Base-by-base conservation (phyloP, 2,797 vertebrate genomes). In the Malurus leucopterus region DNA sequence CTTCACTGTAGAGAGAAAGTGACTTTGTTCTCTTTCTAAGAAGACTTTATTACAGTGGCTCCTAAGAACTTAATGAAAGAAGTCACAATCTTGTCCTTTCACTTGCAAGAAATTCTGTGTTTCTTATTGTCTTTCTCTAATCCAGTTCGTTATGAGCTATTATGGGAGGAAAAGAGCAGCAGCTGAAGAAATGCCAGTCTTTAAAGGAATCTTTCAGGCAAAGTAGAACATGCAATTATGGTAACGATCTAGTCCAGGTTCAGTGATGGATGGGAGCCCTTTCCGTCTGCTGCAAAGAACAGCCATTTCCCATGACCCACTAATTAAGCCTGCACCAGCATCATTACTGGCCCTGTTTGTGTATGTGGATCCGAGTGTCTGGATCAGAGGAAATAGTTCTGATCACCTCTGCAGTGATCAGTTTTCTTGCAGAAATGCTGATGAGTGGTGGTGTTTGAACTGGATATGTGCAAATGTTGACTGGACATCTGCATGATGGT, bases 21-120 rank as follows among this genome's bases (percentile, higher is more conserved):
- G 0, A 72, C 57, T 92, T 87, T 68, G 14, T 90, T 90, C 57
- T 27, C 44, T 91, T 91, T 74, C 38, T 57, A 65, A 64, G 63
- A 70, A 67, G 55, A 29, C 59, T 92, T 86, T 49, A 63, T 41
- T 73, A 20, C 43, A 76, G 68, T 61, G 74, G 26, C 43, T 94
- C 4, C 1, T 53, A 83, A 90, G 65, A 49, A 68, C 69, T 79
- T 87, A n/a, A 62, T 82, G 75, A 89, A 92, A 86, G 64, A 82
- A 92, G 57, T 29, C 36, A 41, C 89, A 63, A 32, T 86, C 53
- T 82, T 84, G 59, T 74, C 84, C 71, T 90, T 90, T 95, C 62
- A 71, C 8, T 34, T 6, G 0, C 6, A 15, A 91, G 43, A 70
- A 78, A 68, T 80, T 50, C 17, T 40, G 0, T 49, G 55, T 68